These are phyloP conservation scores for Bellardia bayeri DNA, from an alignment of 2,888 invertebrate species.

Conservation along the genomic window DNA sequence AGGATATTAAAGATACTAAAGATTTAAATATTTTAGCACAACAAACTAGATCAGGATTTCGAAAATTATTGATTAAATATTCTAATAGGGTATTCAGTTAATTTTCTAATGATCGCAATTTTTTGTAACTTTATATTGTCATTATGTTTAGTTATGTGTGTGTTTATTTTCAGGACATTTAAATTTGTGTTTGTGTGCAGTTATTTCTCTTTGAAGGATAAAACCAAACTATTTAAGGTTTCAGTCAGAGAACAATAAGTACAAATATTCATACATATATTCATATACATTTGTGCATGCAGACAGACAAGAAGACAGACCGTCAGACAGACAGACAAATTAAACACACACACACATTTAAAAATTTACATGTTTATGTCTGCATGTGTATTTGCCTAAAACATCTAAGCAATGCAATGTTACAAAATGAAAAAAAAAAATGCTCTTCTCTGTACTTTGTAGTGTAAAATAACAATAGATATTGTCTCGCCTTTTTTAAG, in stretches of 20 bases:
- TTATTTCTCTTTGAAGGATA: constrained; percentile 52
- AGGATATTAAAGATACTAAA: too few relatives aligned
- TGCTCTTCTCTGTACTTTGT: constrained; percentile 51
- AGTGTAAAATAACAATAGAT: constrained; percentile 67
- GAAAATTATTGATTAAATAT: not conserved
- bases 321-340: not conserved
- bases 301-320: not conserved
- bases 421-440: constrained; percentile 8
- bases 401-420: constrained; percentile 51
- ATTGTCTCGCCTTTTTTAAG: constrained; percentile 72
- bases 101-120: not conserved
- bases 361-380: constrained; percentile 13
- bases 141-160: not conserved
- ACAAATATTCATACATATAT: constrained; percentile 28
- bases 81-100: not conserved
- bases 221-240: constrained; percentile 64
- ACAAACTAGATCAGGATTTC: not conserved
- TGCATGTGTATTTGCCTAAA: constrained; percentile 15
- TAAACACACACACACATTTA: constrained; percentile 5
- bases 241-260: constrained; percentile 48
- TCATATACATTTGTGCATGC: constrained; percentile 13
- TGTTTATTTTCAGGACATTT: constrained; percentile 21
- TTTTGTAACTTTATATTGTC: not conserved
- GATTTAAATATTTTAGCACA: too few relatives aligned
- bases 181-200: not conserved